Conservation (phyloP, 1,140 invertebrate genomes). For the Aphis craccivora region DNA sequence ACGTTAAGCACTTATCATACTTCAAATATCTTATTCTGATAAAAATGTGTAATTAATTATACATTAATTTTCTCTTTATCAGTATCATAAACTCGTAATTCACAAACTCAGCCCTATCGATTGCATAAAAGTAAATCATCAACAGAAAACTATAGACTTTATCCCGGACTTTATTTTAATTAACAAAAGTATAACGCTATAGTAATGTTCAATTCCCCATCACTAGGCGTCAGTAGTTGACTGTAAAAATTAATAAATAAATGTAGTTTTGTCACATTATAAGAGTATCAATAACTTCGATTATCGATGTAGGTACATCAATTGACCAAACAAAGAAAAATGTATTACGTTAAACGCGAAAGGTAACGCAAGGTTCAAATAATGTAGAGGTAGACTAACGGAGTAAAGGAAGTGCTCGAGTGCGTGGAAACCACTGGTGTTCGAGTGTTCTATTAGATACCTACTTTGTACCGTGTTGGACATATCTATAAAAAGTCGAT, state of each 20-base stretch:
- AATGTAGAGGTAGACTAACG: background rate
- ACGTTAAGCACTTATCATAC: too few species aligned
- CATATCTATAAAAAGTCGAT: background rate
- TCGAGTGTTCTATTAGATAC: background rate
- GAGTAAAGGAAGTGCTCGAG: background rate
- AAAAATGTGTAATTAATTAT: too few species aligned
- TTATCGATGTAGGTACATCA: background rate
- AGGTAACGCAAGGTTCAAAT: background rate
- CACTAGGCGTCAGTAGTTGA: too few species aligned
- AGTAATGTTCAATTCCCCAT: background rate
- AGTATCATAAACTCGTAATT: too few species aligned
- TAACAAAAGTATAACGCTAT: background rate
- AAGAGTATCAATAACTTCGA: background rate
- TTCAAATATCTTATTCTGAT: too few species aligned
- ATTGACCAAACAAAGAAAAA: background rate
- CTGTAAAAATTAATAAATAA: background rate
- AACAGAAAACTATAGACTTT: too few species aligned
- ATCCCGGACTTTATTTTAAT: too few species aligned
- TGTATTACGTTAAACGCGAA: background rate
- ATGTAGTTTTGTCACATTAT: background rate
- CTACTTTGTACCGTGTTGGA: rapidly evolving
- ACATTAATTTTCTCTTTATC: too few species aligned
- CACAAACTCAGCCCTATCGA: background rate
- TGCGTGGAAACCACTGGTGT: background rate
- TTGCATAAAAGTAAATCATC: background rate